Base-by-base conservation (phyloP, 2,888 invertebrate genomes). In the Stegophylla sp. region DNA sequence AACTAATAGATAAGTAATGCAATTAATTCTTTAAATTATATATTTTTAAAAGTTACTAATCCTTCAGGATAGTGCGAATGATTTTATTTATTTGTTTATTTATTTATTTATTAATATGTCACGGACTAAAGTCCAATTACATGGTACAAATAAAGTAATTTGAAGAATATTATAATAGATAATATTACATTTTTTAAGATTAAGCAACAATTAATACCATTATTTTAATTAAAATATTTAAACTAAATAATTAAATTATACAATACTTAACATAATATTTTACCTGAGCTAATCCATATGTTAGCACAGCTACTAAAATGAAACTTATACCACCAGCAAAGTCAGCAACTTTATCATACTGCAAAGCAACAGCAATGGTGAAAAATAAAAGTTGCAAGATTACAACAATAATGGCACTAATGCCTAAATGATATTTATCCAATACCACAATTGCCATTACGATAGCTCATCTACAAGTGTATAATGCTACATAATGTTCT, bases 291-390 rank as follows among this genome's bases (percentile, higher is more conserved):
- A 96, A 88, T 85, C 93, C 92, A 88, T 96, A 95, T 43, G 96
- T 96, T 64, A 96, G 88, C 83, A 96, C 87, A 12, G 96, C 95
- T 84, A 96, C 90, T 77, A 95, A 93, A 84, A 96, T 94, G 87
- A 97, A 97, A 88, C 96, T 96, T 81, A 94, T 93, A 81, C 96
- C 96, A 12, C 96, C 95, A 82, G 96, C 96, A 88, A 96, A 95
- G 87, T 97, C 96, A 0, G 96, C 94, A 82, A 96, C 89, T 88
- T 96, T 95, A 86, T 96, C 96, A 88, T 93, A 91, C 87, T 95
- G 94, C 84, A 94, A 93, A 79, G 92, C 90, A 7, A 94, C 93
- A 61, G 95, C 95, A 84, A 96, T 91, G 56, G 92, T 89, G 87
- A 96, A 96, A 88, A 96, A 96, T 75, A 94, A 89, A 77, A 96